These are phyloP conservation scores for Kradibia gibbosae DNA, from an alignment of 1,140 invertebrate genomes.

Conservation along the genomic window DNA sequence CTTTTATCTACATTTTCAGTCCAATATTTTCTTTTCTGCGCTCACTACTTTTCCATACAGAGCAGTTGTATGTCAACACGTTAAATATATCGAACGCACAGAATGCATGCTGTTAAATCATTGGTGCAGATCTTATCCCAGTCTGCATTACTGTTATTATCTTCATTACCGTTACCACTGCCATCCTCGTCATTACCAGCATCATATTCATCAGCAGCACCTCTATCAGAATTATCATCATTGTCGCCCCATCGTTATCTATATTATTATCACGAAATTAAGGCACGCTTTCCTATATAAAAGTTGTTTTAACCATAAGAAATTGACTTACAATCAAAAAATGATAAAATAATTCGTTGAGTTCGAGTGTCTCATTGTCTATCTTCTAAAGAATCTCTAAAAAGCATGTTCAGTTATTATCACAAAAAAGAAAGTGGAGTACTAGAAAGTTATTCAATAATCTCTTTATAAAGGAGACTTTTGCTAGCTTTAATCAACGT, in stretches of 20 bases:
- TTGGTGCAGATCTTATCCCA: slow-evolving; percentile 28
- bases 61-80: neutral
- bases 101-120: slow-evolving; percentile 5
- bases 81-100: slow-evolving; percentile 20
- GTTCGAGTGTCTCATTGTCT: neutral
- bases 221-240: slow-evolving; percentile 9
- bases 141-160: slow-evolving; percentile 33
- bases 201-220: neutral
- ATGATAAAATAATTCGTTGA: neutral
- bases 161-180: slow-evolving; percentile 3
- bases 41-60: slow-evolving; percentile 26
- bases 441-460: neutral
- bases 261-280: neutral
- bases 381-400: neutral
- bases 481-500: neutral
- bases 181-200: slow-evolving; percentile 1
- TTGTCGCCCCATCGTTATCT: neutral
- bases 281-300: neutral
- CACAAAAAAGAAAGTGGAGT: neutral
- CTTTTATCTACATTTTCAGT: slow-evolving; percentile 1
- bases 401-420: neutral
- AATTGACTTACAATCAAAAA: too few species aligned
- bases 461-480: neutral
- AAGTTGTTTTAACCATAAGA: neutral
- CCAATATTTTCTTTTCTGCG: slow-evolving; percentile 11